phyloP scores from a whole-genome alignment of 2,113 vertebrate genomes.

The Cottus gobio region DNA sequence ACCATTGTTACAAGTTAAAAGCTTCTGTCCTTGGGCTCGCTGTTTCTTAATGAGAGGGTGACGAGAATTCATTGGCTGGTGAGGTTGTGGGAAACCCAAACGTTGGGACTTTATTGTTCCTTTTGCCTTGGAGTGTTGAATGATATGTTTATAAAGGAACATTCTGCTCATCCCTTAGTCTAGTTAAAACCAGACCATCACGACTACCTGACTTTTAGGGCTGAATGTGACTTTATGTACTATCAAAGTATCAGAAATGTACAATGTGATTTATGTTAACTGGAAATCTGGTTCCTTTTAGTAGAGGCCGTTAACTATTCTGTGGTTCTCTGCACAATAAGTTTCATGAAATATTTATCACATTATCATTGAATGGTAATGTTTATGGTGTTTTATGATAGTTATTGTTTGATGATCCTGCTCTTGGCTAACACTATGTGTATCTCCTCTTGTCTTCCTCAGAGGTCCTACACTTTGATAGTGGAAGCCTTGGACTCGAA shows the following conservation, averaged over 20 bases:
- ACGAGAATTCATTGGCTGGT: slow-evolving; percentile 9
- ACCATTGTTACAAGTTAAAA: slow-evolving; percentile 42
- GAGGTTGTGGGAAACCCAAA: slow-evolving; percentile 29
- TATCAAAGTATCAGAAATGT: background rate
- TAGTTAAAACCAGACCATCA: background rate
- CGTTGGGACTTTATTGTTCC: background rate
- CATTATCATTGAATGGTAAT: background rate
- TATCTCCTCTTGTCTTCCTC: slow-evolving; percentile 78
- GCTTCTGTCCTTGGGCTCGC: slow-evolving; percentile 18
- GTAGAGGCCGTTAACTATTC: background rate
- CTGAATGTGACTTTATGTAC: background rate
- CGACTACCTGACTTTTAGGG: background rate
- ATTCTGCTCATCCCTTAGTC: background rate
- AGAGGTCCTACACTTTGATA: slow-evolving; percentile 98
- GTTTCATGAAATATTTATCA: background rate
- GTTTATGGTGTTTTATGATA: slow-evolving; percentile 22
- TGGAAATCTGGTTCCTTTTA: background rate
- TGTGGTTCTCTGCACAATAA: background rate
- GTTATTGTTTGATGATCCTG: slow-evolving; percentile 14
- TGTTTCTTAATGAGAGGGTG: slow-evolving; percentile 28
- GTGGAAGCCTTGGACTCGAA: slow-evolving; percentile 96
- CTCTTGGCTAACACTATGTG: slow-evolving; percentile 56
- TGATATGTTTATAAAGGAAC: background rate
- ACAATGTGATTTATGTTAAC: slow-evolving; percentile 1
- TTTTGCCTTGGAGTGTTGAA: background rate